A percentile compares a stretch with the other conserved stretches of the same genome.
Conservation (phyloP, 2,888 invertebrate genomes). For the Standfussiana lucernea region DNA sequence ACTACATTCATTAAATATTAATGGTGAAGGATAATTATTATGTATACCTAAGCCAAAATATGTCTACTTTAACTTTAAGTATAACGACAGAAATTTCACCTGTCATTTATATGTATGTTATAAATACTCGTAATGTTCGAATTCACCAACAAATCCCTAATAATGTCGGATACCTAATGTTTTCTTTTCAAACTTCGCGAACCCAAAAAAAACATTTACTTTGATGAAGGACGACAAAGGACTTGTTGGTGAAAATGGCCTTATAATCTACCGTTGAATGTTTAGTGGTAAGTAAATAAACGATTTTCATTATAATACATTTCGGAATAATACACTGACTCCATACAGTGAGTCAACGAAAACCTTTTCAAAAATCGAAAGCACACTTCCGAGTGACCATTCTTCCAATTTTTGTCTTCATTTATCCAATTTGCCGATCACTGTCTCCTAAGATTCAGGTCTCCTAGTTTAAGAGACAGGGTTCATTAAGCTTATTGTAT, state of each 20-base stretch:
- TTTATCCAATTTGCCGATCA: too few relatives aligned
- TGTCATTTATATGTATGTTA: background rate
- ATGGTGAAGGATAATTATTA: slow-evolving; percentile 4
- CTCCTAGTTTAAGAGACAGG: too few relatives aligned
- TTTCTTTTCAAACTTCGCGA: background rate
- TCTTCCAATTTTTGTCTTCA: too few relatives aligned
- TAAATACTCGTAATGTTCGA: background rate
- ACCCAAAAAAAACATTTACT: background rate
- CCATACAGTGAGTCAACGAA: background rate
- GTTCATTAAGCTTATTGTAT: too few relatives aligned
- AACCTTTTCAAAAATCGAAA: background rate
- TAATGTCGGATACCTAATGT: background rate
- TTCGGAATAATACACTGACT: background rate
- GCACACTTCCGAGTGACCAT: background rate
- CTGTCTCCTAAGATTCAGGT: too few relatives aligned
- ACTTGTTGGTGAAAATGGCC: slow-evolving; percentile 37
- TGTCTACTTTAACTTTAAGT: slow-evolving; percentile 20
- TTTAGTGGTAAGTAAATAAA: slow-evolving; percentile 6
- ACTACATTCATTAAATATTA: slow-evolving; percentile 6
- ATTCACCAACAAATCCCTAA: slow-evolving; percentile 30
- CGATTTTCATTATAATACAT: slow-evolving; percentile 4
- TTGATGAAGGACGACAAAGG: background rate
- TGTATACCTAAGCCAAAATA: slow-evolving; percentile 16
- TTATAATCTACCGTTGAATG: slow-evolving; percentile 18
- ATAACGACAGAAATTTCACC: background rate